Evolutionary conservation across 2,113 vertebrate species (phyloP).

Genomic region (Chloebia gouldiae): DNA sequence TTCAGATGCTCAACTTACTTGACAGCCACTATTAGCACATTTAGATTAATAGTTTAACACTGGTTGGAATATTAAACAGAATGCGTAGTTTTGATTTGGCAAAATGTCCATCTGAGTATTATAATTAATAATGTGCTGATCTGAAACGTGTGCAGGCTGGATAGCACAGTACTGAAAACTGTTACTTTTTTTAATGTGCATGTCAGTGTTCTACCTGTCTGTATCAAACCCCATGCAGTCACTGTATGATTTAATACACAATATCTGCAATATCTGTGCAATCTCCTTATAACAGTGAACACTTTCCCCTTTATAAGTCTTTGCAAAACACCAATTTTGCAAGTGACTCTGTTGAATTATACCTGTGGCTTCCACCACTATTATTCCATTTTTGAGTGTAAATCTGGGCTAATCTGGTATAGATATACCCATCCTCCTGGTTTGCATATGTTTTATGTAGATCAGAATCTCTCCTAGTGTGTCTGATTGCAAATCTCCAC

Average conservation of each 20-base stretch:
- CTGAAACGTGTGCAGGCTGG: conserved; percentile 15
- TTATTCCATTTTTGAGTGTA: not conserved
- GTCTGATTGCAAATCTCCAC: not conserved
- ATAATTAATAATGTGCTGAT: not conserved
- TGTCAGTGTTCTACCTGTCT: not conserved
- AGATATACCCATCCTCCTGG: not conserved
- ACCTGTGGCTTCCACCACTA: not conserved
- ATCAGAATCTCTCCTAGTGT: not conserved
- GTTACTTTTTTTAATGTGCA: not conserved
- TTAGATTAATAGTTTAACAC: conserved; percentile 37
- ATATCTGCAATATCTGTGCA: not conserved
- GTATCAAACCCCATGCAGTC: conserved; percentile 10
- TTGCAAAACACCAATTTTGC: not conserved
- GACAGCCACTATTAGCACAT: conserved; percentile 7
- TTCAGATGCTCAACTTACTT: not conserved
- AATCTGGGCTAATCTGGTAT: not conserved
- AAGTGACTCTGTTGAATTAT: not conserved
- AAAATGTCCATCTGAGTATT: conserved; percentile 34
- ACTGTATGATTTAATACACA: not conserved
- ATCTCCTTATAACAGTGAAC: not conserved
- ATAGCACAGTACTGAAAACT: not conserved
- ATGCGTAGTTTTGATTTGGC: conserved; percentile 4
- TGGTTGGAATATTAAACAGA: conserved; percentile 57
- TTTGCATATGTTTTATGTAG: not conserved
- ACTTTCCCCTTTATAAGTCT: not conserved